Base-by-base conservation (phyloP, 1,140 invertebrate genomes). In the Carcinoscorpius rotundicauda region DNA sequence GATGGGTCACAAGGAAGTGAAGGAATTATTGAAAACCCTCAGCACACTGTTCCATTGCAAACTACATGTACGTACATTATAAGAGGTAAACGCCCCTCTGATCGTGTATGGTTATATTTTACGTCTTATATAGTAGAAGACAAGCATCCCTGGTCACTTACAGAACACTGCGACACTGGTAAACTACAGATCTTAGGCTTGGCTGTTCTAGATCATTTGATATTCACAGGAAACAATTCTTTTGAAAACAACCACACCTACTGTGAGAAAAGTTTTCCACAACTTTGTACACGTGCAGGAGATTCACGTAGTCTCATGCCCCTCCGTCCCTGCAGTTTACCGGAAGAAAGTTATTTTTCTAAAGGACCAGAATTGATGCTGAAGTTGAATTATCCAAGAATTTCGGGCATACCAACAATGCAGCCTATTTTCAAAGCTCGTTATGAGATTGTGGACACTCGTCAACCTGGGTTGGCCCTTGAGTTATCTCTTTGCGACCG, bases 41-140 rank as follows among this genome's bases (percentile, higher is more conserved):
- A 83, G 52, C 89, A 92, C 74, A 90, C 88, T 0, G 74, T 92
- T 51, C 85, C 89, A 0, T 84, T 87, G 0, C 91, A 92, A 72
- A 91, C 87, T 4, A 91, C 88, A 0, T 93, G 91, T 73, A 79
- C 89, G 6, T 93, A 91, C 75, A 87, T 89, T 72, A 83, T 92
- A 72, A 85, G 87, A 68, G 87, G 87, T 6, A 83, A 83, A 58
- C 52, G 60, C 51, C 77, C 82, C 11, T 85, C 84, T 60, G 87
- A 90, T 76, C 85, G 87, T 60, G 86, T 93, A 0, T 93, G 89
- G 90, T 80, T 93, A 64, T 90, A 89, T 1, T 85, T 93, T 61
- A 79, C 91, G 49, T 72, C 71, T 3, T 72, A 72, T 57, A 71
- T 71, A 49, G 66, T 71, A 6, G 60, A 70, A 60, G 71, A 72